Conservation (phyloP, 1,140 invertebrate species). For the Periplaneta americana region DNA sequence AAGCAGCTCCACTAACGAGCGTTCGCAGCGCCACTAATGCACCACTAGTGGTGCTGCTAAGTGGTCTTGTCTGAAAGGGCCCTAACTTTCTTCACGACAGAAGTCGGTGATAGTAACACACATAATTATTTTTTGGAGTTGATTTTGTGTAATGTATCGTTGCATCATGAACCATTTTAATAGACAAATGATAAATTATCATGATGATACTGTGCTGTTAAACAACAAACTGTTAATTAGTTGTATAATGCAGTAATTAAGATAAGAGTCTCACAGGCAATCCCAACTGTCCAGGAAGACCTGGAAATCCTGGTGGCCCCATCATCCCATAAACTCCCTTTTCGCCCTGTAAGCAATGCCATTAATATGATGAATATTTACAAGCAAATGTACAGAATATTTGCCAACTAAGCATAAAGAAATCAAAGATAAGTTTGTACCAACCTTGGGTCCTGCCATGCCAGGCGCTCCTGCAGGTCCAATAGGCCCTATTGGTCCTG, state of each 20-base stretch:
- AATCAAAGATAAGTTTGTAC: conserved; percentile 1
- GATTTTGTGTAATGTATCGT: not conserved
- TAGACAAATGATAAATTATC: no score
- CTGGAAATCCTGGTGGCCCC: conserved; percentile 37
- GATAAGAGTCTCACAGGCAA: not conserved
- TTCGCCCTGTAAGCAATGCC: conserved; percentile 32
- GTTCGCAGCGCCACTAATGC: no score
- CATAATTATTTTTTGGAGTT: no score
- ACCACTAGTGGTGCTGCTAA: no score
- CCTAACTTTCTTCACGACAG: no score
- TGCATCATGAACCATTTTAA: not conserved
- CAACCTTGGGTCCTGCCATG: conserved; percentile 56
- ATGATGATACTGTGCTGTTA: no score
- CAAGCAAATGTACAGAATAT: not conserved
- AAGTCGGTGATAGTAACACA: no score
- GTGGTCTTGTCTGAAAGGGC: no score
- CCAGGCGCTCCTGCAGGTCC: conserved; percentile 48
- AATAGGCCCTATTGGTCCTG: conserved; percentile 40
- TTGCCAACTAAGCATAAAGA: not conserved
- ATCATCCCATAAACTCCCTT: conserved; percentile 32
- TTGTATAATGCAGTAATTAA: conserved; percentile 12
- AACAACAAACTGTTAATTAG: not conserved
- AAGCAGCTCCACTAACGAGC: no score
- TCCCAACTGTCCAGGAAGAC: conserved; percentile 33
- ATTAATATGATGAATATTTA: not conserved